Conservation (phyloP, 2,888 invertebrate species). For the Platycnemis pennipes region DNA sequence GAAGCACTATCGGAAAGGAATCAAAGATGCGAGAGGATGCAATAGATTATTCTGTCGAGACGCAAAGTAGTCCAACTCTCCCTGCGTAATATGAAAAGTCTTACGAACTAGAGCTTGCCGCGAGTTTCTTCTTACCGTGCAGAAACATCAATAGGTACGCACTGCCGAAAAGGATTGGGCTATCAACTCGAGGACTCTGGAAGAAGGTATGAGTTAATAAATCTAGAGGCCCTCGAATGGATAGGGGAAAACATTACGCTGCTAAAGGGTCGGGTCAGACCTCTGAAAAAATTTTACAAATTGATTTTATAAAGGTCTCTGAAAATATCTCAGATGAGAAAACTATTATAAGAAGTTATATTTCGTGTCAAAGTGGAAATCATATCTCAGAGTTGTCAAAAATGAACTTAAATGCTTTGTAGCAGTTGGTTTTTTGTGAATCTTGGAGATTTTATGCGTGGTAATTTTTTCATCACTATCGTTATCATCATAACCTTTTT, state of each 20-base stretch:
- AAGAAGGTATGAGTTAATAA: background rate
- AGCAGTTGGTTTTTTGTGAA: no score
- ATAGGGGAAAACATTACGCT: background rate
- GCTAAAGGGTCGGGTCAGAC: no score
- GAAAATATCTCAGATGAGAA: no score
- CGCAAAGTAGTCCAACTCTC: background rate
- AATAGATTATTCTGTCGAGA: background rate
- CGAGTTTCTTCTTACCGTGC: background rate
- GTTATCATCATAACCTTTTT: no score
- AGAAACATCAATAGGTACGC: background rate
- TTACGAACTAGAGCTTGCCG: background rate
- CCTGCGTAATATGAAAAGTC: background rate
- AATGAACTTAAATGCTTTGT: no score
- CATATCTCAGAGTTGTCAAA: no score
- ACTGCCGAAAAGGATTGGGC: background rate
- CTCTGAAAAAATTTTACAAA: no score
- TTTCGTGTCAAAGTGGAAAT: no score
- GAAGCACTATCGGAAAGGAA: background rate
- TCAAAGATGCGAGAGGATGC: background rate
- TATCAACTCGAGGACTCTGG: background rate
- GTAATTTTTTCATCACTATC: no score
- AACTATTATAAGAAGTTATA: no score
- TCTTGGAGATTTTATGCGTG: no score
- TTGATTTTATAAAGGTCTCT: no score
- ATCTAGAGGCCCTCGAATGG: background rate